These are phyloP conservation scores for Drosophila tani DNA, from an alignment of 1,140 invertebrate genomes.

Conservation along the genomic window DNA sequence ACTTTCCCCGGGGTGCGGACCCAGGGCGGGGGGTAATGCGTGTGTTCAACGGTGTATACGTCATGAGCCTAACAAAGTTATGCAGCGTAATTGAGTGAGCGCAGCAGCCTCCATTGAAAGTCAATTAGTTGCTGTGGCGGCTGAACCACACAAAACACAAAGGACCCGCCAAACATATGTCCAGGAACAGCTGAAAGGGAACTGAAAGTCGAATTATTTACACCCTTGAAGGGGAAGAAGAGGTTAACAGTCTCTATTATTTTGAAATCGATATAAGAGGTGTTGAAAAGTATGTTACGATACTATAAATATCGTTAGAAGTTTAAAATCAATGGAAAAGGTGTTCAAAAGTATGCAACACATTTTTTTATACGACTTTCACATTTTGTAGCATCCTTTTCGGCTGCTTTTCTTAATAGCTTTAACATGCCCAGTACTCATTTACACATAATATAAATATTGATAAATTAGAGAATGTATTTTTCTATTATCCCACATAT, in stretches of 20 bases:
- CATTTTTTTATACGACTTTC: no score
- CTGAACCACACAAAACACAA: slow-evolving; percentile 5
- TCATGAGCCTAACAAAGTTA: slow-evolving; percentile 49
- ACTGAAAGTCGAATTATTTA: neutral
- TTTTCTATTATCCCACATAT: neutral
- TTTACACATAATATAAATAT: no score
- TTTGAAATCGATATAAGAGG: no score
- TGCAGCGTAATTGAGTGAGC: slow-evolving; percentile 33
- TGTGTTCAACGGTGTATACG: slow-evolving; percentile 3
- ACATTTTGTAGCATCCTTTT: no score
- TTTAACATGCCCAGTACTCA: no score
- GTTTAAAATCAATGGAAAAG: no score
- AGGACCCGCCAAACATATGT: neutral
- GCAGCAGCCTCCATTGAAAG: slow-evolving; percentile 47
- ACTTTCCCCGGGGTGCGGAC: neutral
- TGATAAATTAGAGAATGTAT: neutral
- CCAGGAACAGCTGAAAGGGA: neutral
- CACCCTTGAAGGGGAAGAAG: neutral
- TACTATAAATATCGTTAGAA: no score
- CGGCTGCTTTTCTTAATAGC: no score
- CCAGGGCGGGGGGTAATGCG: neutral
- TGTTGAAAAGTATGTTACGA: no score
- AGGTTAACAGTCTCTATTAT: no score
- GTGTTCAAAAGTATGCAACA: no score
- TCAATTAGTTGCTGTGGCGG: slow-evolving; percentile 57